These are phyloP conservation scores for Metopolophium dirhodum DNA, from an alignment of 1,140 invertebrate species.

Conservation along the genomic window DNA sequence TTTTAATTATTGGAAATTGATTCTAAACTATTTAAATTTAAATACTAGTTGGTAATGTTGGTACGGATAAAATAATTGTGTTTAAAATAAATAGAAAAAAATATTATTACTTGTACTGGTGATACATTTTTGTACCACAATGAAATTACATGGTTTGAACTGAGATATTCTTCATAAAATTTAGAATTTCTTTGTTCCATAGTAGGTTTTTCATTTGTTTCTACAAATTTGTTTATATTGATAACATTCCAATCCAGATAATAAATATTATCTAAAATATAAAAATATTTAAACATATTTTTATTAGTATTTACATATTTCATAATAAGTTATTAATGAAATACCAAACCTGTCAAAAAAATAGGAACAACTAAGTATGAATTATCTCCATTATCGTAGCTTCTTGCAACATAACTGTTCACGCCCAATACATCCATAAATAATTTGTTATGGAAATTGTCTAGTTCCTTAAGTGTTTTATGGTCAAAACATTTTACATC, in stretches of 20 bases:
- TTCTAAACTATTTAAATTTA: too few relatives aligned
- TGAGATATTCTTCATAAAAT: slow-evolving; percentile 20
- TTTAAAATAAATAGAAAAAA: too few relatives aligned
- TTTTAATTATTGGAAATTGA: too few relatives aligned
- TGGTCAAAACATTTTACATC: slow-evolving; percentile 65
- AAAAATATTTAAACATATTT: not conserved
- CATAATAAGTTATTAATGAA: too few relatives aligned
- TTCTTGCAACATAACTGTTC: slow-evolving; percentile 79
- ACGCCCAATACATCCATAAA: slow-evolving; percentile 76
- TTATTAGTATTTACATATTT: too few relatives aligned
- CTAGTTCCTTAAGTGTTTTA: slow-evolving; percentile 68
- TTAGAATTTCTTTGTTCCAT: not conserved
- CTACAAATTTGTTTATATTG: slow-evolving; percentile 8
- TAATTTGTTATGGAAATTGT: slow-evolving; percentile 74
- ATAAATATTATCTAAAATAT: not conserved
- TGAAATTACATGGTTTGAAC: not conserved
- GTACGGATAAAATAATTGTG: too few relatives aligned
- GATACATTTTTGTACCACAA: not conserved
- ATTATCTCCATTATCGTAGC: slow-evolving; percentile 70
- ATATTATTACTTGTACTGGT: slow-evolving; percentile 6
- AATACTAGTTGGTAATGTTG: too few relatives aligned
- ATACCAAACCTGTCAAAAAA: slow-evolving; percentile 59
- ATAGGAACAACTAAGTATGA: slow-evolving; percentile 74
- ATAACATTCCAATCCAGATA: slow-evolving; percentile 32
- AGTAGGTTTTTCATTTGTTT: not conserved